These are phyloP conservation scores for Bucorvus abyssinicus DNA, from an alignment of 2,797 vertebrate species.

Conservation along the genomic window DNA sequence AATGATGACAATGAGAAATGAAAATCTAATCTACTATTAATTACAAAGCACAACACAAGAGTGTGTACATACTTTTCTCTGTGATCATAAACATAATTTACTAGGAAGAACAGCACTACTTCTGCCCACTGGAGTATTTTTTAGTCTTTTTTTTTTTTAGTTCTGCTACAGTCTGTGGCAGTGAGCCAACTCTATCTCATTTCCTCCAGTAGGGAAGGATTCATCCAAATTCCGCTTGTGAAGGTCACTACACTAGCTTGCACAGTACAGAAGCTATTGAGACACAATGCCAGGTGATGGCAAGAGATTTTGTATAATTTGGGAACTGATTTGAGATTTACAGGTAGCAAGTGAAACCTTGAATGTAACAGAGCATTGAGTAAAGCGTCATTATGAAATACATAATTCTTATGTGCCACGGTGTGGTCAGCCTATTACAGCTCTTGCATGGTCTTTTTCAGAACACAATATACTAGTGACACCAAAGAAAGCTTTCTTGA, in stretches of 20 bases:
- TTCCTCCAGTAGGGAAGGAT: background rate
- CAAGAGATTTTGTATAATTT: background rate
- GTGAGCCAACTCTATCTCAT: background rate
- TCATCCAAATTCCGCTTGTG: background rate
- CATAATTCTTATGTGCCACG: background rate
- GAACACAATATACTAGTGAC: background rate
- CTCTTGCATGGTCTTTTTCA: background rate
- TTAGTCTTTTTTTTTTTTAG: background rate
- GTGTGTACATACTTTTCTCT: background rate
- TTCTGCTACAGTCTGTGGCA: background rate
- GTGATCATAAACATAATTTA: background rate
- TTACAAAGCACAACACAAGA: background rate
- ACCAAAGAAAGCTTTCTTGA: background rate
- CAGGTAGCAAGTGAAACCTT: background rate
- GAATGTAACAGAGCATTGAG: background rate
- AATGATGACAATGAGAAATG: background rate
- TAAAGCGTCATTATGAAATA: background rate
- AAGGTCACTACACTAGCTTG: background rate
- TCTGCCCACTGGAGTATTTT: background rate
- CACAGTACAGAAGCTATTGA: background rate
- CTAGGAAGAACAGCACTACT: background rate
- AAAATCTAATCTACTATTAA: background rate
- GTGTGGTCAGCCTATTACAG: background rate
- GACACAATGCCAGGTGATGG: background rate
- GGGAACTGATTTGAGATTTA: background rate